Evolutionary conservation across 2,113 vertebrate genomes (phyloP).

Genomic region (Phalacrocorax pelagicus): DNA sequence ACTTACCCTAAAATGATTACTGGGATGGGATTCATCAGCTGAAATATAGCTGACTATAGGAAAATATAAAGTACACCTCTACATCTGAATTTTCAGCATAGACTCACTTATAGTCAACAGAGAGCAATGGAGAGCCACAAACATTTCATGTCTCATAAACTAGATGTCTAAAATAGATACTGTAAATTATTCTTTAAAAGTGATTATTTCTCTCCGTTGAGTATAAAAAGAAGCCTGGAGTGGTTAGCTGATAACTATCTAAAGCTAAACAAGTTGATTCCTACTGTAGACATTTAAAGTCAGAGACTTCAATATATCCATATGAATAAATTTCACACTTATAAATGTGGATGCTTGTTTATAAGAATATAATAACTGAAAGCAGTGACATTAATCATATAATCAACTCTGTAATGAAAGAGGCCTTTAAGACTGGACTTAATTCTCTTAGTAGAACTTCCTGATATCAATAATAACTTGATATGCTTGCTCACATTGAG

Average conservation of each 20-base stretch:
- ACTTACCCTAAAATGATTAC: not conserved
- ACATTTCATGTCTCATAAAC: not conserved
- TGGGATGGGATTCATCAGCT: not conserved
- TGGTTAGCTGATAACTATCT: not conserved
- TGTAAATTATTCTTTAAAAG: not conserved
- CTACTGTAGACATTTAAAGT: not conserved
- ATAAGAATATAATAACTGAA: not conserved
- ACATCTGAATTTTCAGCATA: not conserved
- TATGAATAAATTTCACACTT: not conserved
- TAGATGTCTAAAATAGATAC: not conserved
- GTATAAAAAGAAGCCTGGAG: not conserved
- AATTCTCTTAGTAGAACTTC: not conserved
- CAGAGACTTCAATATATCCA: not conserved
- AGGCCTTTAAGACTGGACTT: not conserved
- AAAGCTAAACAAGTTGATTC: not conserved
- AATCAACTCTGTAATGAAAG: not conserved
- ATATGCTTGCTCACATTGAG: not conserved
- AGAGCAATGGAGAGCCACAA: not conserved
- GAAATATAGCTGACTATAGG: not conserved
- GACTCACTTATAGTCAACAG: not conserved
- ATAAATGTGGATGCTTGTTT: not conserved
- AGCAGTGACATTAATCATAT: not conserved
- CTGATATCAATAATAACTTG: not conserved
- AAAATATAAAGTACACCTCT: not conserved
- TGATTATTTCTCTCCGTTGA: not conserved